phyloP scores from a whole-genome alignment of 2,888 invertebrate genomes.

The Thecophora atra region DNA sequence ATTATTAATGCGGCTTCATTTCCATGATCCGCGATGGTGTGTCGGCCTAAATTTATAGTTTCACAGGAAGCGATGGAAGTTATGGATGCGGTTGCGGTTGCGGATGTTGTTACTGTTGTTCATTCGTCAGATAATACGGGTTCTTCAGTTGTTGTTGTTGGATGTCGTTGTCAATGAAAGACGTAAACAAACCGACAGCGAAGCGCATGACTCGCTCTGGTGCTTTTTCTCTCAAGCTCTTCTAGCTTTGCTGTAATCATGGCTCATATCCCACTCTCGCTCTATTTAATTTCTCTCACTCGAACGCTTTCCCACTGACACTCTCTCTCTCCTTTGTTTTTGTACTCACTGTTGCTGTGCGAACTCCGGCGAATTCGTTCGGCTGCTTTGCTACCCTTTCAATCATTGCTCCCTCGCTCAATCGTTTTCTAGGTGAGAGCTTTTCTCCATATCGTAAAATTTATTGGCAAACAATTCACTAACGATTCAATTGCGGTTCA shows the following conservation, averaged over 20 bases:
- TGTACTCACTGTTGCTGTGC: neutral
- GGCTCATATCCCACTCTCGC: neutral
- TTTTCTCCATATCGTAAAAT: neutral
- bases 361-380: neutral
- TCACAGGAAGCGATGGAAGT: too few relatives aligned
- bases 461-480: slow-evolving; percentile 21
- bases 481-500: slow-evolving; percentile 27
- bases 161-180: neutral
- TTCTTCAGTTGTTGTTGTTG: too few relatives aligned
- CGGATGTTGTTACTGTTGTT: too few relatives aligned
- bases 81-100: too few relatives aligned
- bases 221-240: too few relatives aligned
- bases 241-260: neutral
- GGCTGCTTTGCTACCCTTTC: neutral
- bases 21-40: too few relatives aligned
- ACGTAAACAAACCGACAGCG: slow-evolving; percentile 6
- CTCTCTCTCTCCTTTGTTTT: neutral
- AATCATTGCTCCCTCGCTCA: neutral
- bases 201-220: neutral
- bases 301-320: neutral
- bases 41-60: too few relatives aligned
- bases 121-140: too few relatives aligned
- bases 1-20: too few relatives aligned
- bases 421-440: slow-evolving; percentile 7
- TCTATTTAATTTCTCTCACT: too few relatives aligned